A percentile compares a stretch with the other conserved stretches of the same genome.
Evolutionary conservation across 2,113 vertebrate genomes (phyloP).

Genomic region (Pavo muticus): DNA sequence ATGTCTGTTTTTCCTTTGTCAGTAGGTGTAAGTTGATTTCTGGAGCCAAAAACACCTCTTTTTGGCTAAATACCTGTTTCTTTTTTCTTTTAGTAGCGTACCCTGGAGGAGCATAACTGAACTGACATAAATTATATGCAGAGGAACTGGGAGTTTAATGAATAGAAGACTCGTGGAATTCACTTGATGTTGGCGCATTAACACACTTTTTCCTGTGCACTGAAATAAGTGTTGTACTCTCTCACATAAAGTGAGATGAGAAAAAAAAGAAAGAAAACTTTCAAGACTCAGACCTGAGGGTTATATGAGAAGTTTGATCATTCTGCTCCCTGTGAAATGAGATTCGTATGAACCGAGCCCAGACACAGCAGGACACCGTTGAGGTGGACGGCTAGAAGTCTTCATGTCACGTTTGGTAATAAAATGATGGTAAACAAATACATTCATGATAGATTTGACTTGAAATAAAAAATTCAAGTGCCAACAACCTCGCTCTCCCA

Average conservation of each 20-base stretch:
- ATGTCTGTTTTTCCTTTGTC: slow-evolving; percentile 75
- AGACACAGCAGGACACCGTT: neutral
- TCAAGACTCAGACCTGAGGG: slow-evolving; percentile 10
- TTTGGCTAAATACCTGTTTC: slow-evolving; percentile 72
- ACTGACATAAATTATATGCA: slow-evolving; percentile 77
- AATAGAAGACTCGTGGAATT: slow-evolving; percentile 81
- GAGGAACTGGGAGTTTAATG: slow-evolving; percentile 77
- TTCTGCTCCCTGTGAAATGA: neutral
- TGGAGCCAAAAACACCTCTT: slow-evolving; percentile 80
- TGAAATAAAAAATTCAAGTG: neutral
- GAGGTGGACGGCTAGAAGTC: neutral
- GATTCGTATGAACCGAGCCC: slow-evolving; percentile 11
- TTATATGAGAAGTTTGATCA: slow-evolving; percentile 40
- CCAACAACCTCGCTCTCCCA: neutral
- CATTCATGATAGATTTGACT: neutral
- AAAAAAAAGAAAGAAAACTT: neutral
- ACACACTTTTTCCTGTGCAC: slow-evolving; percentile 71
- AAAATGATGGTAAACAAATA: neutral
- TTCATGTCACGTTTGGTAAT: neutral
- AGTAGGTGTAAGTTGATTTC: slow-evolving; percentile 81
- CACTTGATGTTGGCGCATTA: slow-evolving; percentile 84
- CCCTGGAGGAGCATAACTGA: slow-evolving; percentile 81
- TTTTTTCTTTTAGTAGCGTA: slow-evolving; percentile 77
- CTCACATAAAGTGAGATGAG: neutral
- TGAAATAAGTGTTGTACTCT: slow-evolving; percentile 73